phyloP scores from a whole-genome alignment of 2,797 vertebrate species.

The Loriculus beryllinus region DNA sequence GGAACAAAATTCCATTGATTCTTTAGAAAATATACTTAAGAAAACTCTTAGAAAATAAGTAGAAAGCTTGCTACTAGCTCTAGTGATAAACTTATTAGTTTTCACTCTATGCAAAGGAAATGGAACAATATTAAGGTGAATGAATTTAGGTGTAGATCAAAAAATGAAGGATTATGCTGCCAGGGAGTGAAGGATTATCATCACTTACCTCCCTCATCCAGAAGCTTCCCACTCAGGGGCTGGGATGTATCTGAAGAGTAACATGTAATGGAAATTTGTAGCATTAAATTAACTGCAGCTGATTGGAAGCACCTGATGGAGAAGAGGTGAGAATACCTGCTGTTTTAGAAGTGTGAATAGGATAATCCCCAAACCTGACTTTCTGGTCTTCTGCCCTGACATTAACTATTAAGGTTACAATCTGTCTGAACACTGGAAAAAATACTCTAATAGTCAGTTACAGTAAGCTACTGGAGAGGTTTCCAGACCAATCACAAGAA shows the following conservation, averaged over 20 bases:
- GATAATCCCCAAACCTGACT: constrained; percentile 58
- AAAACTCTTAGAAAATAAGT: constrained; percentile 53
- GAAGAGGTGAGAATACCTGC: constrained; percentile 69
- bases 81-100: constrained; percentile 65
- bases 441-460: neutral
- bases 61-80: constrained; percentile 62
- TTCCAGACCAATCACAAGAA: neutral
- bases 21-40: constrained; percentile 42
- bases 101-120: constrained; percentile 64
- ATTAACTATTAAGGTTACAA: constrained; percentile 58
- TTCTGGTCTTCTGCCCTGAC: constrained; percentile 59
- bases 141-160: constrained; percentile 62
- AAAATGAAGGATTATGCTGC: constrained; percentile 66
- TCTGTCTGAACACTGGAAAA: constrained; percentile 16
- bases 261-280: constrained; percentile 70
- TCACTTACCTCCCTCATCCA: constrained; percentile 72
- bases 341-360: constrained; percentile 66
- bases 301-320: constrained; percentile 67
- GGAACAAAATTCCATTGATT: constrained; percentile 19
- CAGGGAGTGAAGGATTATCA: constrained; percentile 58
- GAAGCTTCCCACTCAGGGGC: constrained; percentile 64
- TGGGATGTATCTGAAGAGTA: constrained; percentile 69
- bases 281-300: constrained; percentile 66
- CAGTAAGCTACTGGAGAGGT: neutral
- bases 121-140: constrained; percentile 69